phyloP scores from a whole-genome alignment of 1,140 invertebrate species.

The Leptoteleia sp. region DNA sequence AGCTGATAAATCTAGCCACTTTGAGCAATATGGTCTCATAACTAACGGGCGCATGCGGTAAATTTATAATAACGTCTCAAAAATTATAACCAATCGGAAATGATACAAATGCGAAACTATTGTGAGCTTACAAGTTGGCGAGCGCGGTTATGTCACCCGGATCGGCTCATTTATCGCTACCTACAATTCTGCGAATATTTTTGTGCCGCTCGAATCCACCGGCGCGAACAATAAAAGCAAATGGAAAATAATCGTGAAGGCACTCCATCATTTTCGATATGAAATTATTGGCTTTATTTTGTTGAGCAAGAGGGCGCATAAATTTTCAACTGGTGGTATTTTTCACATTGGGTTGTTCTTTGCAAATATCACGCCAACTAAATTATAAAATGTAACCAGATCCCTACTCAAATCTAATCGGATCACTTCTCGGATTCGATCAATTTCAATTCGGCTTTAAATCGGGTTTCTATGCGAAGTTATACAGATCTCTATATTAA shows the following conservation, averaged over 20 bases:
- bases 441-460: no score
- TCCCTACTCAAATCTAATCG: no score
- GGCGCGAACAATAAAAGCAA: conserved; percentile 18
- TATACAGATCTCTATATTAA: no score
- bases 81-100: conserved; percentile 55
- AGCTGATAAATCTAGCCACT: conserved; percentile 69
- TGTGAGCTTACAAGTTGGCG: conserved; percentile 70
- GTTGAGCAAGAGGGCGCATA: no score
- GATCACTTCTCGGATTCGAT: no score
- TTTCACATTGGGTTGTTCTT: no score
- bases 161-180: conserved; percentile 48
- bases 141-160: conserved; percentile 31
- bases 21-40: conserved; percentile 61
- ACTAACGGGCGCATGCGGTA: conserved; percentile 53
- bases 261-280: conserved; percentile 9
- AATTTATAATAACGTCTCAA: conserved; percentile 57
- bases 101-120: conserved; percentile 66
- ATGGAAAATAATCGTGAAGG: conserved; percentile 22
- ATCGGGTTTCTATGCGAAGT: no score
- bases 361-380: no score
- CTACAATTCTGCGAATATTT: conserved; percentile 37
- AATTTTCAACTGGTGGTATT: no score
- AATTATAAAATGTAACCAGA: no score
- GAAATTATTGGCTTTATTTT: conserved; percentile 18
- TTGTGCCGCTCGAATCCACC: conserved; percentile 27